Conservation (phyloP, 37 sponge, comb jelly and placozoan species). For the Sycon ciliatum region DNA sequence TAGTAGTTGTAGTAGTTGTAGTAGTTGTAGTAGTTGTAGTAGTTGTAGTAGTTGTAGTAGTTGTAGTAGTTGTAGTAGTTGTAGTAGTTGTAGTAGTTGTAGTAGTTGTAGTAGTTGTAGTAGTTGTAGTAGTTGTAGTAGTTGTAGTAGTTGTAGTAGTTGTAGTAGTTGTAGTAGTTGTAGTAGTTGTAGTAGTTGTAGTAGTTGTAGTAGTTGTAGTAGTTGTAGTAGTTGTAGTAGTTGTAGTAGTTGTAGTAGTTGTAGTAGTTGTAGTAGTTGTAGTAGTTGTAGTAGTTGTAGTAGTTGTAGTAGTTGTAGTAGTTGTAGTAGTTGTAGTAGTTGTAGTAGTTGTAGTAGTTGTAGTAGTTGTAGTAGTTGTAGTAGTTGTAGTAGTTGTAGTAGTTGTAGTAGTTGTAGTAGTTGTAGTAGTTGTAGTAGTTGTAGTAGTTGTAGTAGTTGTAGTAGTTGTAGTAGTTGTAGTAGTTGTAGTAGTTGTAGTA, state of each 20-base stretch:
- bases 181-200: constrained; percentile 6
- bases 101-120: constrained; percentile 8
- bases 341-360: constrained; percentile 8
- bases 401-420: constrained; percentile 8
- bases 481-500: constrained; percentile 6
- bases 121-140: constrained; percentile 6
- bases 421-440: constrained; percentile 6
- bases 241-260: constrained; percentile 6
- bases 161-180: constrained; percentile 8
- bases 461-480: constrained; percentile 8
- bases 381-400: constrained; percentile 8
- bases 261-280: constrained; percentile 8
- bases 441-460: constrained; percentile 8
- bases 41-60: constrained; percentile 8
- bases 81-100: constrained; percentile 8
- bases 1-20: constrained; percentile 6
- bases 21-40: constrained; percentile 8
- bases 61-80: constrained; percentile 6
- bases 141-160: constrained; percentile 8
- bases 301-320: constrained; percentile 6
- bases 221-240: constrained; percentile 8
- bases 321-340: constrained; percentile 8
- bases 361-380: constrained; percentile 6
- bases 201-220: background rate
- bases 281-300: constrained; percentile 8